Evolutionary conservation across 2,113 vertebrate species (phyloP), one percentile per base, ranked within the genome.

Genomic region (Platycercus adscitus): DNA sequence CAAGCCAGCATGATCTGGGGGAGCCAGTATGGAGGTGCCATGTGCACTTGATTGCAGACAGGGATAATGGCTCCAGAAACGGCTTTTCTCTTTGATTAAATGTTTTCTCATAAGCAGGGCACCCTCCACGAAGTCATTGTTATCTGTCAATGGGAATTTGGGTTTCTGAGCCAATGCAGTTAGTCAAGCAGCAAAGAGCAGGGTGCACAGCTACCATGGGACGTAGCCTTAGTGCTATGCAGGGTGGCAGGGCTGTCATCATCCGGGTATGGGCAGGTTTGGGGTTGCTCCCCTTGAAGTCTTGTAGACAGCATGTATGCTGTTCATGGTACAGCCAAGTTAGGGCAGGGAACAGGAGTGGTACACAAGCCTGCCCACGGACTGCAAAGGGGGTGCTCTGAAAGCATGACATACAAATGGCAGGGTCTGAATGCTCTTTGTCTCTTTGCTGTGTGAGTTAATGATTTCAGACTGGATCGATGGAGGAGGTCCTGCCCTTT

Each of bases 401-500:
- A 33, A 63, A 46, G 13, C 0, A 0, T 20, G 53, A 25, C 43
- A 7, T 1, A 23, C 61, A 37, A 56, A 5, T 4, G 4, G 76
- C 16, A 12, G 80, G 41, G 18, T 11, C 33, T 60, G 52, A 11
- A 39, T 37, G 5, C 28, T 28, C 15, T 6, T 31, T 20, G 19
- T 46, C 39, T 80, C 63, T 72, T 24, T 11, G 31, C 49, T 20
- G 8, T 25, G 43, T 17, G 66, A 64, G 60, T 96, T 91, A 92
- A 78, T 86, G 49, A 88, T 93, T 92, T 88, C 72, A 83, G 9
- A 58, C 7, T 5, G 31, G 31, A 81, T 91, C 11, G 1, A 79
- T 26, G 35, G 69, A 60, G 41, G 55, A 79, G 56, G 31, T 29
- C 55, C 41, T 94, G 89, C 65, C 77, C 84, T 93, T 93, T 87